phyloP scores from a whole-genome alignment of 2,113 vertebrate species.

The Sinocyclocheilus anophthalmus region DNA sequence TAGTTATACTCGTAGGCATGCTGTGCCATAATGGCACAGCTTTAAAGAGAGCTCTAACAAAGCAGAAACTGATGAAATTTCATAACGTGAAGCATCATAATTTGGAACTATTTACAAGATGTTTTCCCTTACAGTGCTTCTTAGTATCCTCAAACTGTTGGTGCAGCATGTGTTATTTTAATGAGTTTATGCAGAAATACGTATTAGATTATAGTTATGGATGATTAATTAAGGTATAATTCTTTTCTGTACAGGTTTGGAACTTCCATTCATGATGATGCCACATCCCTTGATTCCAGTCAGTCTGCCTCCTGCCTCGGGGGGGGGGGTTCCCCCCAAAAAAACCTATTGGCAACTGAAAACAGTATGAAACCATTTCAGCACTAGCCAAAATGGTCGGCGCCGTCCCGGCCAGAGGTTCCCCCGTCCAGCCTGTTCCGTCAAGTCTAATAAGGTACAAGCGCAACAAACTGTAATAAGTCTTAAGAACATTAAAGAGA shows the following conservation, averaged over 20 bases:
- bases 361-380: slow-evolving; percentile 98
- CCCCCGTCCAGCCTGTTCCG: too few species aligned
- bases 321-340: too few species aligned
- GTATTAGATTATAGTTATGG: neutral
- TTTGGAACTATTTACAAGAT: slow-evolving; percentile 4
- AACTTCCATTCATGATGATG: slow-evolving; percentile 99
- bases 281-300: slow-evolving; percentile 97
- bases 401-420: too few species aligned
- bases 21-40: slow-evolving; percentile 44
- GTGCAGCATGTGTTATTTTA: slow-evolving; percentile 18
- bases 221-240: neutral
- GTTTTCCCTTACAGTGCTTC: neutral
- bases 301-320: slow-evolving; percentile 96
- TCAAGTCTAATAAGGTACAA: too few species aligned
- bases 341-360: too few species aligned
- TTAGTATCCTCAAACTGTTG: slow-evolving; percentile 7
- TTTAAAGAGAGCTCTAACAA: slow-evolving; percentile 26
- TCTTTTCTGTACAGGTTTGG: slow-evolving; percentile 79
- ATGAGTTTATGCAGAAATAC: neutral
- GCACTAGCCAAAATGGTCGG: slow-evolving; percentile 93
- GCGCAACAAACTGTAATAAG: too few species aligned
- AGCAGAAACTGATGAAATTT: too few species aligned
- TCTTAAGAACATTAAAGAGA: too few species aligned
- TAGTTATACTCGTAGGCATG: slow-evolving; percentile 43
- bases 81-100: slow-evolving; percentile 29